Percentiles rank a stretch among this genome's conserved stretches.
Conservation (phyloP, 2,113 vertebrate genomes). For the Lepidothrix coronata region DNA sequence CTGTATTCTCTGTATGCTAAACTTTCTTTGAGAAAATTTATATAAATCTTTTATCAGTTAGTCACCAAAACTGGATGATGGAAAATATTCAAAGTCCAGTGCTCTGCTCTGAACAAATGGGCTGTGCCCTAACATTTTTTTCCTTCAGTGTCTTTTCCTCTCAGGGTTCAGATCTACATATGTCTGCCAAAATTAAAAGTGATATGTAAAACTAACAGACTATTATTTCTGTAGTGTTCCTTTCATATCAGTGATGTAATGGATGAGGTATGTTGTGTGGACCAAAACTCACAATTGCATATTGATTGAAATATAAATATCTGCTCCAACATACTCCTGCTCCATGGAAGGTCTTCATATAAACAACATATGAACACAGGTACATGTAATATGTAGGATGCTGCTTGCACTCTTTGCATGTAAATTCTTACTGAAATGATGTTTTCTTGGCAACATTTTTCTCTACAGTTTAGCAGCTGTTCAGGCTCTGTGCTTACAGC, state of each 20-base stretch:
- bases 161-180: not conserved
- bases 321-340: not conserved
- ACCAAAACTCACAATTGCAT: not conserved
- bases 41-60: not conserved
- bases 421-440: not conserved
- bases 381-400: not conserved
- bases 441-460: not conserved
- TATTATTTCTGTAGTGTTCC: not conserved
- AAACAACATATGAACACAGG: not conserved
- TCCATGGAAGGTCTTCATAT: not conserved
- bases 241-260: not conserved
- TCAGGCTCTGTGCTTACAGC: not conserved
- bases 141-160: not conserved
- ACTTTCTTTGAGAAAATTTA: not conserved
- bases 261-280: not conserved
- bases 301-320: not conserved
- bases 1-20: not conserved
- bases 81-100: not conserved
- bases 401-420: not conserved
- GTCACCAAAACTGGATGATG: not conserved
- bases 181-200: not conserved
- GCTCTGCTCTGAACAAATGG: not conserved
- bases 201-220: not conserved
- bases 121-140: not conserved
- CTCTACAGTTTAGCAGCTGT: not conserved